phyloP scores from a whole-genome alignment of 2,888 invertebrate genomes.

The Sarcophaga caerulescens region DNA sequence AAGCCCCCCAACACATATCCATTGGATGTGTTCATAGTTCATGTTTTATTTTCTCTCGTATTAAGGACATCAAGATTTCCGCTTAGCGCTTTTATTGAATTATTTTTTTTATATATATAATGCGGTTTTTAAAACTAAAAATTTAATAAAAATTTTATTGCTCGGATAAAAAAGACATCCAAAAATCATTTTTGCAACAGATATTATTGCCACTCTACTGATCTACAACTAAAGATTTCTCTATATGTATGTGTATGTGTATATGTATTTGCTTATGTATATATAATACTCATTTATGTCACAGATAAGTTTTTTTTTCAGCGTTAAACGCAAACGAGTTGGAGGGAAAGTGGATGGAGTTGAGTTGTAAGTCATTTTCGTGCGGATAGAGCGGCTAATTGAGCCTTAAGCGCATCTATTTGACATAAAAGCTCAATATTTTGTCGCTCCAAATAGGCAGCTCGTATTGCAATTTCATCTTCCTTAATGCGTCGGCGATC shows the following conservation, averaged over 20 bases:
- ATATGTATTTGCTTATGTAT: neutral
- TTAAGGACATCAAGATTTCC: no score
- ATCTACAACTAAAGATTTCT: slow-evolving; percentile 51
- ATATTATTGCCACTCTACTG: slow-evolving; percentile 44
- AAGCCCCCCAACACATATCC: no score
- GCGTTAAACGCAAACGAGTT: slow-evolving; percentile 56
- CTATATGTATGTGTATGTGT: neutral
- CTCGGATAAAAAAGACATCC: no score
- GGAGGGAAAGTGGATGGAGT: slow-evolving; percentile 3
- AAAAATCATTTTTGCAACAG: neutral
- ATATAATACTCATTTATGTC: slow-evolving; percentile 38
- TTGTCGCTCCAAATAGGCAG: slow-evolving; percentile 93
- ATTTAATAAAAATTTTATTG: no score
- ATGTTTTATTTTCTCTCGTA: no score
- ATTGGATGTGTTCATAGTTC: no score
- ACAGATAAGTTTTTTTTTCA: slow-evolving; percentile 59
- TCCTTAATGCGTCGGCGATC: slow-evolving; percentile 95
- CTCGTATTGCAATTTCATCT: slow-evolving; percentile 94
- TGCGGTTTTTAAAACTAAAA: no score
- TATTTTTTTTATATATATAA: no score
- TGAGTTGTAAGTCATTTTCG: slow-evolving; percentile 65
- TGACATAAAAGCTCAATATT: slow-evolving; percentile 89
- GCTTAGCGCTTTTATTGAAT: no score
- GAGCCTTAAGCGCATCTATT: slow-evolving; percentile 85
- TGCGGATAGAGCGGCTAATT: slow-evolving; percentile 82